Evolutionary conservation across 1,140 invertebrate species (phyloP), one percentile per base, ranked within the genome.

Genomic region (Agrilus planipennis): DNA sequence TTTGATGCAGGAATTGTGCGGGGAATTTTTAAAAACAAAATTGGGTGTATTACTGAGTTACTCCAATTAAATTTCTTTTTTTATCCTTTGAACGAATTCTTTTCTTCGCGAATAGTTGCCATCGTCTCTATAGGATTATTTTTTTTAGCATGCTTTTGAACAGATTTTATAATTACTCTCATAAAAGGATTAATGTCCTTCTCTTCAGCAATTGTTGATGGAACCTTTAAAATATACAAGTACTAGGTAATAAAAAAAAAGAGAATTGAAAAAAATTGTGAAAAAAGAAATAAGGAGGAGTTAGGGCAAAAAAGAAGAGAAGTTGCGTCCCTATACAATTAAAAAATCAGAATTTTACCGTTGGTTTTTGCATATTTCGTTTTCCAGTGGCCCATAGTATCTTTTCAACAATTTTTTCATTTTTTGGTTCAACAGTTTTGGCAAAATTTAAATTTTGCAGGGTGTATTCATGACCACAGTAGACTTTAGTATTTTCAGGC

Each of bases 171-270:
- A 47, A 67, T 65, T 1, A 95, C 88, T 55, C 92, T 74, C 92
- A 96, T 95, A 58, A 97, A 97, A 9, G 91, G 90, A 73, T 97
- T 97, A 44, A 80, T 87, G 18, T 67, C 55, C 57, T 91, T 88
- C 57, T 97, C 93, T 55, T 93, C 84, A 12, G 63, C 75, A 53
- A 95, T 95, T 19, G 89, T 92, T 14, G 90, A 93, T 4, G 93
- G 92, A 20, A 79, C 68, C 70, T 73, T 43, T 41, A 58, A 43
- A 22, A 43, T 19, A n/a, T n/a, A n/a, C n/a, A n/a, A n/a, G n/a
- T n/a, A n/a, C n/a, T 9, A 9, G 7, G 7, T n/a, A 27, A 27
- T 27, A 27, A 27, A 27, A 27, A 9, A 27, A 27, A 27, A 9
- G n/a, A 9, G 23, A 27, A 9, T 9, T 27, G 7, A 27, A 7